Evolutionary conservation across 2,797 vertebrate species (phyloP).

Genomic region (Catharus ustulatus): DNA sequence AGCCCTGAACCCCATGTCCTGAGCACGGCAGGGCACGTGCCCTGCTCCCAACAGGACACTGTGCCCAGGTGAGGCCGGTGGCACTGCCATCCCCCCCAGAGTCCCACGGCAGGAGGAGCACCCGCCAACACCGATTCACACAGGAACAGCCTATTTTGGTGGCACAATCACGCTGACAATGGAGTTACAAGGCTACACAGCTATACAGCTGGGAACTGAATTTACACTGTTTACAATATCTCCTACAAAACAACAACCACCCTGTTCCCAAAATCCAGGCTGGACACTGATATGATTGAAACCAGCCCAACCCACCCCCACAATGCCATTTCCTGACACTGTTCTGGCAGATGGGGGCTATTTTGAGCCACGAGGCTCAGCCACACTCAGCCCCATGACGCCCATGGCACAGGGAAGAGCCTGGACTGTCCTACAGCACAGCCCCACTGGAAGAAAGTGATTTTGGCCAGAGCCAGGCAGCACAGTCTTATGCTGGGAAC

Average conservation of each 20-base stretch:
- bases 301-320: not conserved
- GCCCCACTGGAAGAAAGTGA: not conserved
- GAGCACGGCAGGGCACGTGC: rapidly evolving
- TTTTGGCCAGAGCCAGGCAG: not conserved
- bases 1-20: rapidly evolving
- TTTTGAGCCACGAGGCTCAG: not conserved
- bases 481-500: not conserved
- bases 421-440: not conserved
- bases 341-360: not conserved
- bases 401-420: not conserved
- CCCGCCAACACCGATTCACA: not conserved
- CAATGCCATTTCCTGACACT: constrained; percentile 58
- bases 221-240: constrained; percentile 59
- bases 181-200: constrained; percentile 66
- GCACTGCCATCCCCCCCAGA: not conserved
- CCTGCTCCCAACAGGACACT: rapidly evolving
- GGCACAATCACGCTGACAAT: constrained; percentile 51
- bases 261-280: constrained; percentile 48
- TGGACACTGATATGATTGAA: constrained; percentile 14
- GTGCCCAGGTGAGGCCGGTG: not conserved
- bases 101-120: not conserved
- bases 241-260: constrained; percentile 36
- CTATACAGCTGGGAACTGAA: constrained; percentile 25
- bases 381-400: not conserved
- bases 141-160: constrained; percentile 29